These are phyloP conservation scores for Tauraco hartlaubi DNA, from an alignment of 2,797 vertebrate species.

Conservation along the genomic window DNA sequence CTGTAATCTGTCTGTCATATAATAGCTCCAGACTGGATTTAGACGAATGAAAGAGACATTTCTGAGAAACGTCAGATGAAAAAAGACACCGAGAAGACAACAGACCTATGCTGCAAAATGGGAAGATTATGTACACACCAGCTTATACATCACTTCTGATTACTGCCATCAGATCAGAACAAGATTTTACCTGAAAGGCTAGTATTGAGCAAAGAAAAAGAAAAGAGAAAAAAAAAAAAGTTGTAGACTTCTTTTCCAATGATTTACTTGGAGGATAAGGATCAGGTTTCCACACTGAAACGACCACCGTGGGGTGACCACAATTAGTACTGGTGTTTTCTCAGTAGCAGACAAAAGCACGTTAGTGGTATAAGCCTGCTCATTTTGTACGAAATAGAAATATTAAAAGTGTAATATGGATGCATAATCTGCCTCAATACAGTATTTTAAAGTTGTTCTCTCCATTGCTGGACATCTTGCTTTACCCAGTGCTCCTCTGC, in stretches of 20 bases:
- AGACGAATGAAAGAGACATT: slow-evolving; percentile 14
- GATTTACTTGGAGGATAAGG: background rate
- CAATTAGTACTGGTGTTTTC: background rate
- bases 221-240: background rate
- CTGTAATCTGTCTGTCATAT: slow-evolving; percentile 9
- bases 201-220: background rate
- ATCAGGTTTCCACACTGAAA: background rate
- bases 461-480: background rate
- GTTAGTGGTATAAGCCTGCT: background rate
- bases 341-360: background rate
- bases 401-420: background rate
- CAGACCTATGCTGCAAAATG: background rate
- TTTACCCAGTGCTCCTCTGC: background rate
- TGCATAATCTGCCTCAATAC: background rate
- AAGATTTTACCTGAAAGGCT: slow-evolving; percentile 16
- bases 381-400: background rate
- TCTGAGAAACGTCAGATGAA: slow-evolving; percentile 44
- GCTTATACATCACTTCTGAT: background rate
- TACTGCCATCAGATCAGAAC: background rate
- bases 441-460: background rate
- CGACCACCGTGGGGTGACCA: background rate
- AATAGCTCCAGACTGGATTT: slow-evolving; percentile 26
- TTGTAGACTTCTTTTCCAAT: background rate
- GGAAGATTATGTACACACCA: background rate
- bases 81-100: background rate